A percentile compares a stretch with the other conserved stretches of the same genome.
Conservation (phyloP, 2,113 vertebrate species). For the Macaca nemestrina region DNA sequence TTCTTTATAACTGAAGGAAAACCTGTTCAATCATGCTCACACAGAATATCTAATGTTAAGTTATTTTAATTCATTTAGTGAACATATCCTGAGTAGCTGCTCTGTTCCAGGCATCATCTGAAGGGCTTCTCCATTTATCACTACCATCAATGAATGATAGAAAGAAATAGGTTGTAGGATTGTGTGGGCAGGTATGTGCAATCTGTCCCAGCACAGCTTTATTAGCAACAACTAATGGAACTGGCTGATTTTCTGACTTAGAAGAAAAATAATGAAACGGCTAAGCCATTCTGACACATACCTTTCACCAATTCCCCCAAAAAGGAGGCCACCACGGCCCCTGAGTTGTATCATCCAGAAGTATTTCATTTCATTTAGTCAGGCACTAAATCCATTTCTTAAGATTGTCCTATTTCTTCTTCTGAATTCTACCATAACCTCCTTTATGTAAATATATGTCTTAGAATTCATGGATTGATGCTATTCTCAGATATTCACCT, state of each 20-base stretch:
- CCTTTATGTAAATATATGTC: neutral
- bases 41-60: neutral
- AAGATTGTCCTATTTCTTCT: neutral
- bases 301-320: neutral
- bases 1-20: neutral
- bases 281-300: neutral
- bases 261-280: neutral
- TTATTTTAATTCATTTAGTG: neutral
- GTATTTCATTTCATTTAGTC: neutral
- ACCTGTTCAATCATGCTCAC: neutral
- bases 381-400: neutral
- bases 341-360: neutral
- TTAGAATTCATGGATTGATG: neutral
- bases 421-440: neutral
- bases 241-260: neutral
- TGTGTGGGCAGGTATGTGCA: fast-evolving
- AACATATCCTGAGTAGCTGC: neutral
- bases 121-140: neutral
- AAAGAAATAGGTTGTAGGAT: neutral
- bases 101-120: neutral
- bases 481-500: neutral
- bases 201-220: neutral
- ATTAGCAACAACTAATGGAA: neutral
- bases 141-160: neutral
- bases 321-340: neutral